Conservation (phyloP, 2,113 vertebrate genomes). For the Apaloderma vittatum region DNA sequence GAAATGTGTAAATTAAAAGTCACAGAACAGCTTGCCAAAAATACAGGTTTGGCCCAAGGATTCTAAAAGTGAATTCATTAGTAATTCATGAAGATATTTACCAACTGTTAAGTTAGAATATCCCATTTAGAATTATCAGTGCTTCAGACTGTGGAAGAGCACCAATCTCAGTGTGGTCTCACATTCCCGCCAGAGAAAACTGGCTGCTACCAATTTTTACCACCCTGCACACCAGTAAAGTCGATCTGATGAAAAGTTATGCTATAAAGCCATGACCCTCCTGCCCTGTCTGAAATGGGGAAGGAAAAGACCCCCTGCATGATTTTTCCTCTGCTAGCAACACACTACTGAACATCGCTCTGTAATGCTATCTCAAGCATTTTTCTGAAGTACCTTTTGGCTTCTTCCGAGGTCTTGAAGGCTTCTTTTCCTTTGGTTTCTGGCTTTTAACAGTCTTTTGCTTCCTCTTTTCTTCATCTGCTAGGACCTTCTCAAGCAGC, state of each 20-base stretch:
- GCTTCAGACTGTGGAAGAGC: not conserved
- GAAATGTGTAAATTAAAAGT: not conserved
- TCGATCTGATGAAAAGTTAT: not conserved
- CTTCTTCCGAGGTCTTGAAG: slow-evolving; percentile 68
- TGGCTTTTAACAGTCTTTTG: slow-evolving; percentile 78
- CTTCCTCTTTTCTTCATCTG: slow-evolving; percentile 86
- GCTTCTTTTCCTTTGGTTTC: slow-evolving; percentile 71
- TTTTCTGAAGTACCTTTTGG: slow-evolving; percentile 73
- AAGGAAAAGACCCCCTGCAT: accelerated
- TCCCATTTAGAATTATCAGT: not conserved
- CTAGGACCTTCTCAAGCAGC: slow-evolving; percentile 89
- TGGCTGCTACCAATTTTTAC: not conserved
- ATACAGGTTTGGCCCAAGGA: accelerated
- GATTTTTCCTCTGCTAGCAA: not conserved
- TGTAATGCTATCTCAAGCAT: not conserved
- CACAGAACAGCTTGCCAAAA: not conserved
- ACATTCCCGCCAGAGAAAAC: not conserved
- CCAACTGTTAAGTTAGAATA: not conserved
- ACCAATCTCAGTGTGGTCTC: not conserved
- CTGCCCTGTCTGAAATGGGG: not conserved
- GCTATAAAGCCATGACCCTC: not conserved
- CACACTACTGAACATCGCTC: not conserved
- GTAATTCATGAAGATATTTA: not conserved
- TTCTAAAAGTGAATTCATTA: not conserved
- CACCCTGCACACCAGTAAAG: not conserved